A percentile compares a stretch with the other conserved stretches of the same genome.
phyloP scores from a whole-genome alignment of 2,888 invertebrate species.

The Zootermopsis nevadensis region DNA sequence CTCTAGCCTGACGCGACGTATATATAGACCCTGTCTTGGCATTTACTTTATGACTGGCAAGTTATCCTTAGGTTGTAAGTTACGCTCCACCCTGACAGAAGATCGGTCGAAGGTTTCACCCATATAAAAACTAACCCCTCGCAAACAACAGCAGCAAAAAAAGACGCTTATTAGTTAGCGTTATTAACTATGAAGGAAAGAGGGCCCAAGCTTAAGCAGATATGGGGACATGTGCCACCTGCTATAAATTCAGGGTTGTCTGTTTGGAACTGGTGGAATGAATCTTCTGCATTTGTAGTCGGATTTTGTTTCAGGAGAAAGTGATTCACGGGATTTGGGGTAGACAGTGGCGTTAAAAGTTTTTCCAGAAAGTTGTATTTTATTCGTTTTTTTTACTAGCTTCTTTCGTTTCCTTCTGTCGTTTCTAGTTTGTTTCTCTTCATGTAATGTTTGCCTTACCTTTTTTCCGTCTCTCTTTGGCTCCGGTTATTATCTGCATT shows the following conservation, averaged over 20 bases:
- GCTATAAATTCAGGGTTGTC: not conserved
- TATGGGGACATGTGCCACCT: not conserved
- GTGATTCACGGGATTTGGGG: too few relatives aligned
- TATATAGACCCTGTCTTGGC: not conserved
- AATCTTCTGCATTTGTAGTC: too few relatives aligned
- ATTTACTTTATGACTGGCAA: not conserved
- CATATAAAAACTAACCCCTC: not conserved
- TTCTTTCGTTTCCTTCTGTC: too few relatives aligned
- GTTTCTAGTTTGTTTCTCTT: too few relatives aligned
- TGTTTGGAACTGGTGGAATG: too few relatives aligned
- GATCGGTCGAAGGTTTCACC: not conserved
- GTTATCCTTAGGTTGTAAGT: not conserved
- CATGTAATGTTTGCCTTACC: too few relatives aligned
- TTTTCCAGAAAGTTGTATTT: too few relatives aligned
- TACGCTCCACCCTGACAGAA: not conserved
- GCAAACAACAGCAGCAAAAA: not conserved
- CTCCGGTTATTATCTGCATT: too few relatives aligned
- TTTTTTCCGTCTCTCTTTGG: too few relatives aligned
- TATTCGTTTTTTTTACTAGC: too few relatives aligned
- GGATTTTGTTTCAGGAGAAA: too few relatives aligned
- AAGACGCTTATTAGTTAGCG: not conserved
- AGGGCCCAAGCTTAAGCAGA: not conserved
- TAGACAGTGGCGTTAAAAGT: too few relatives aligned
- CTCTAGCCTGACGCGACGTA: not conserved
- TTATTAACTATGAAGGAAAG: not conserved